Conservation (phyloP, 2,797 vertebrate species). For the Heliangelus exortis region DNA sequence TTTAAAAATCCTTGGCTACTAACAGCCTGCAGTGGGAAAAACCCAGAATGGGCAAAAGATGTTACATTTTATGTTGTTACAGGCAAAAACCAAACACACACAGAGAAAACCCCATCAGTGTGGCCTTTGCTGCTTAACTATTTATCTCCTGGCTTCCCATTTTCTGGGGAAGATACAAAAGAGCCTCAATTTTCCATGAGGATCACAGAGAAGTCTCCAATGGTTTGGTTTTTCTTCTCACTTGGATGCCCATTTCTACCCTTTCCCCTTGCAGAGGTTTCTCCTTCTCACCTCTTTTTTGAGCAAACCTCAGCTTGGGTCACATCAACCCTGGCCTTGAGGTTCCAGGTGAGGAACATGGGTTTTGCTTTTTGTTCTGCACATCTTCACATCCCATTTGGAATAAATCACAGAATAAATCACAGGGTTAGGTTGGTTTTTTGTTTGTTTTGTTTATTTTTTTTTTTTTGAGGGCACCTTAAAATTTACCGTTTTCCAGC, state of each 20-base stretch:
- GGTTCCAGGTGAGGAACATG: background rate
- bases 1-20: background rate
- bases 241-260: background rate
- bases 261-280: background rate
- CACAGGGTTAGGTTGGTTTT: fast-evolving
- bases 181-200: background rate
- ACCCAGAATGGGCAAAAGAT: background rate
- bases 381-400: background rate
- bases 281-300: background rate
- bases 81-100: background rate
- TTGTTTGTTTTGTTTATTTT: no score
- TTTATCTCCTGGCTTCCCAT: background rate
- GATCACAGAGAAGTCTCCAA: fast-evolving
- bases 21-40: background rate
- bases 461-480: background rate
- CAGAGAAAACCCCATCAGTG: fast-evolving
- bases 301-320: background rate
- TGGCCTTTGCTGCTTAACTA: background rate
- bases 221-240: background rate
- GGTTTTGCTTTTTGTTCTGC: background rate
- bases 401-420: background rate
- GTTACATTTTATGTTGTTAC: background rate
- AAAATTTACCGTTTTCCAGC: background rate
- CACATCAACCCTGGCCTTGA: background rate
- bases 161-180: background rate